A percentile compares a stretch with the other conserved stretches of the same genome.
phyloP scores from a whole-genome alignment of 1,140 invertebrate genomes.

The Mercenaria mercenaria region DNA sequence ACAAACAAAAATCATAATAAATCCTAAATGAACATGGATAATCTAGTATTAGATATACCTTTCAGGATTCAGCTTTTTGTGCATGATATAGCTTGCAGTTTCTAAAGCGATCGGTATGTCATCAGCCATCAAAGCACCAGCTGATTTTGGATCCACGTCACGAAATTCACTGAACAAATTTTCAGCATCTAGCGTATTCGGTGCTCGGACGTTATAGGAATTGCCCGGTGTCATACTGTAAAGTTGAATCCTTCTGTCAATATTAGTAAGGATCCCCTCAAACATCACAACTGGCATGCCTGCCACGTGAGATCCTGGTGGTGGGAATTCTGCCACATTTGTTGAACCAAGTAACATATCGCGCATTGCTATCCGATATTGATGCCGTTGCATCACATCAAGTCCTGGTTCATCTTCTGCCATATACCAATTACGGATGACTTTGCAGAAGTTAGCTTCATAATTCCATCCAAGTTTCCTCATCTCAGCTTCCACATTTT shows the following conservation, averaged over 20 bases:
- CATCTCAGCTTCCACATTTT: conserved; percentile 9
- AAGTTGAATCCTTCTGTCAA: not conserved
- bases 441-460: not conserved
- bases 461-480: not conserved
- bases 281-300: not conserved
- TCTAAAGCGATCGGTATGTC: not conserved
- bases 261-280: not conserved
- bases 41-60: too few relatives aligned
- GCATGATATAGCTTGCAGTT: conserved; percentile 4
- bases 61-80: not conserved
- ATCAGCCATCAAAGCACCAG: conserved; percentile 1
- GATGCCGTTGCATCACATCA: not conserved
- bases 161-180: not conserved
- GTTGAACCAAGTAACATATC: not conserved
- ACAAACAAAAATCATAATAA: too few relatives aligned
- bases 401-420: conserved; percentile 21
- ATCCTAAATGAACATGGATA: too few relatives aligned
- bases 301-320: not conserved
- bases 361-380: not conserved
- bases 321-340: not conserved
- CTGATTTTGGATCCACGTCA: conserved; percentile 1
- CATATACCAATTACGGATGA: not conserved
- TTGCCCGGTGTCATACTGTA: not conserved
- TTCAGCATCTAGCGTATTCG: not conserved
- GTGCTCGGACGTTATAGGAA: not conserved